Conservation (phyloP, 2,888 invertebrate species). For the Andrena dorsata region DNA sequence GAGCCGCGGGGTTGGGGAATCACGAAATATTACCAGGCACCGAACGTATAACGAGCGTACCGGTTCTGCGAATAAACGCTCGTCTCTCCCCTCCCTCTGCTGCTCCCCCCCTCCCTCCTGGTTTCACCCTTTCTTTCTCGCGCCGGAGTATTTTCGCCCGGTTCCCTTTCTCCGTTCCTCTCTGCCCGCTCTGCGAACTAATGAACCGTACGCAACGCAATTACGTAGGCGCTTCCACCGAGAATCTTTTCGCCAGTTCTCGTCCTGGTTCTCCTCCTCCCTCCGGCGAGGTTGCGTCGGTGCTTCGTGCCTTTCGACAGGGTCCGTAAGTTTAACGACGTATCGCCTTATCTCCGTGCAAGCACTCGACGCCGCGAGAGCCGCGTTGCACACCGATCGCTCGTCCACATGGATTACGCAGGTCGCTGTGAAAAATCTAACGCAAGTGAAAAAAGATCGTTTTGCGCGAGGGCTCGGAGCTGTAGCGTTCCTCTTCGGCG, state of each 20-base stretch:
- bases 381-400: slow-evolving; percentile 7
- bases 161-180: slow-evolving; percentile 16
- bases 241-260: slow-evolving; percentile 52
- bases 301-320: slow-evolving; percentile 24
- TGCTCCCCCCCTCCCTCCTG: neutral
- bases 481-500: too few species aligned
- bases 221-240: slow-evolving; percentile 65
- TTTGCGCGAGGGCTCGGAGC: slow-evolving; percentile 35
- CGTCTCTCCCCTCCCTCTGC: slow-evolving; percentile 11
- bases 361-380: slow-evolving; percentile 21
- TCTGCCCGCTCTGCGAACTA: slow-evolving; percentile 51
- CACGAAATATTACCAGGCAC: slow-evolving; percentile 71
- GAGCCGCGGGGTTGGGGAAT: slow-evolving; percentile 49
- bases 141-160: neutral
- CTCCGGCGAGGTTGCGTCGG: neutral
- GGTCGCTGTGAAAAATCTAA: slow-evolving; percentile 24
- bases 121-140: neutral
- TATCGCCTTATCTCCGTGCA: slow-evolving; percentile 62
- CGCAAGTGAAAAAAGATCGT: slow-evolving; percentile 61
- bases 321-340: slow-evolving; percentile 67
- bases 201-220: slow-evolving; percentile 70
- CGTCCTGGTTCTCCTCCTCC: slow-evolving; percentile 2
- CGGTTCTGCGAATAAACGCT: slow-evolving; percentile 68
- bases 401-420: slow-evolving; percentile 36
- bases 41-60: slow-evolving; percentile 71